These are phyloP conservation scores for Bombyx mori DNA, from an alignment of 1,140 invertebrate genomes.

Conservation along the genomic window DNA sequence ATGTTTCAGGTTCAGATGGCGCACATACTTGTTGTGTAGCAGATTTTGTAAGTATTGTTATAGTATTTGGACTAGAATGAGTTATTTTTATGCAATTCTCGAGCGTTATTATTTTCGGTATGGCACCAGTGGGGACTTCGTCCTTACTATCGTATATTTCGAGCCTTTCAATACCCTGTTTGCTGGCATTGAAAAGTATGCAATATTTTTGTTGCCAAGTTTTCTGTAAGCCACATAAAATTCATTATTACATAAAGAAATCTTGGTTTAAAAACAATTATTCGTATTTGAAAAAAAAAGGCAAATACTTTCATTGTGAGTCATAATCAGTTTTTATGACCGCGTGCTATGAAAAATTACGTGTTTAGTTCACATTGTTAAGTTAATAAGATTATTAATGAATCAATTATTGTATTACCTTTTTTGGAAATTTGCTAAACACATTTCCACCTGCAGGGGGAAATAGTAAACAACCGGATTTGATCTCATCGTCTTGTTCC, in stretches of 20 bases:
- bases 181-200: constrained; percentile 84
- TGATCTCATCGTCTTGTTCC: constrained; percentile 77
- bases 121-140: constrained; percentile 74
- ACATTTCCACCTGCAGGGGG: constrained; percentile 78
- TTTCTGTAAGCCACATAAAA: constrained; percentile 73
- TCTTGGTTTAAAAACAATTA: not conserved
- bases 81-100: constrained; percentile 90
- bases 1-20: constrained; percentile 78
- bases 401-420: constrained; percentile 41
- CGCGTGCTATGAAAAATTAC: too few species aligned
- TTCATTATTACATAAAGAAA: not conserved
- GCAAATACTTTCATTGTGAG: constrained; percentile 6
- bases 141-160: constrained; percentile 88
- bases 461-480: constrained; percentile 78
- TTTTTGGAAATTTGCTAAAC: constrained; percentile 71
- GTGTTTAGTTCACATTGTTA: too few species aligned
- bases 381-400: too few species aligned
- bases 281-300: too few species aligned
- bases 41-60: constrained; percentile 81
- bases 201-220: constrained; percentile 84
- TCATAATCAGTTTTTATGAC: not conserved
- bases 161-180: constrained; percentile 85
- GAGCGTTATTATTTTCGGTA: constrained; percentile 83
- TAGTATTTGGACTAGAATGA: constrained; percentile 73
- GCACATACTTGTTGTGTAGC: constrained; percentile 80